Percentiles rank a stretch among this genome's conserved stretches.
Evolutionary conservation across 2,888 invertebrate species (phyloP).

Genomic region (Leucoma salicis): DNA sequence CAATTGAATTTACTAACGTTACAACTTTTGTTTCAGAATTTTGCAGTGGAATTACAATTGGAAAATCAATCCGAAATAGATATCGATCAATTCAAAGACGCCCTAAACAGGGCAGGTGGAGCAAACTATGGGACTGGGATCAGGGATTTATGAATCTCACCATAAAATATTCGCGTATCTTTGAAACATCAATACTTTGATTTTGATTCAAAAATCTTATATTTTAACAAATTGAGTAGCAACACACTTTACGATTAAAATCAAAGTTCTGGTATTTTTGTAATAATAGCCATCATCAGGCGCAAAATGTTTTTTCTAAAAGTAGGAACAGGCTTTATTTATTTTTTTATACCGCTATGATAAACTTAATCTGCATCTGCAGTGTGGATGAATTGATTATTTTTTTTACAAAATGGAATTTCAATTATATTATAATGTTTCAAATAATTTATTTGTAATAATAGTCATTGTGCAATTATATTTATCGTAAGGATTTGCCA

Average conservation of each 20-base stretch:
- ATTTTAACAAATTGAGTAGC: slow-evolving; percentile 5
- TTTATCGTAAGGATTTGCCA: slow-evolving; percentile 56
- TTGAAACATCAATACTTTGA: slow-evolving; percentile 42
- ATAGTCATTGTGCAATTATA: slow-evolving; percentile 53
- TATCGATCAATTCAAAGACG: slow-evolving; percentile 86
- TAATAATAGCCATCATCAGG: slow-evolving; percentile 33
- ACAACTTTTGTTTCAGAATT: slow-evolving; percentile 82
- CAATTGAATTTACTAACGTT: too few relatives aligned
- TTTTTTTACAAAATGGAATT: slow-evolving; percentile 45
- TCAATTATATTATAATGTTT: slow-evolving; percentile 42
- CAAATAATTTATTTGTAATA: slow-evolving; percentile 39
- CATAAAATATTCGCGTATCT: slow-evolving; percentile 35
- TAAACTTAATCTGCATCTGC: slow-evolving; percentile 25
- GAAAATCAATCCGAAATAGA: slow-evolving; percentile 87
- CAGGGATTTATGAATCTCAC: slow-evolving; percentile 82
- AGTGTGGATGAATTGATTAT: slow-evolving; percentile 40
- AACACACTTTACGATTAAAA: slow-evolving; percentile 18
- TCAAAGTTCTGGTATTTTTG: slow-evolving; percentile 37
- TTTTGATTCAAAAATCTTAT: slow-evolving; percentile 27
- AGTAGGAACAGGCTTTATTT: slow-evolving; percentile 27
- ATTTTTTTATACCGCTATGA: slow-evolving; percentile 25
- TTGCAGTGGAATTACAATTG: slow-evolving; percentile 88
- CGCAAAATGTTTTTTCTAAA: slow-evolving; percentile 33
- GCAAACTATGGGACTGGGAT: slow-evolving; percentile 91
- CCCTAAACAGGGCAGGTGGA: slow-evolving; percentile 88